Conservation (phyloP, 2,797 vertebrate species). For the Characodon lateralis region DNA sequence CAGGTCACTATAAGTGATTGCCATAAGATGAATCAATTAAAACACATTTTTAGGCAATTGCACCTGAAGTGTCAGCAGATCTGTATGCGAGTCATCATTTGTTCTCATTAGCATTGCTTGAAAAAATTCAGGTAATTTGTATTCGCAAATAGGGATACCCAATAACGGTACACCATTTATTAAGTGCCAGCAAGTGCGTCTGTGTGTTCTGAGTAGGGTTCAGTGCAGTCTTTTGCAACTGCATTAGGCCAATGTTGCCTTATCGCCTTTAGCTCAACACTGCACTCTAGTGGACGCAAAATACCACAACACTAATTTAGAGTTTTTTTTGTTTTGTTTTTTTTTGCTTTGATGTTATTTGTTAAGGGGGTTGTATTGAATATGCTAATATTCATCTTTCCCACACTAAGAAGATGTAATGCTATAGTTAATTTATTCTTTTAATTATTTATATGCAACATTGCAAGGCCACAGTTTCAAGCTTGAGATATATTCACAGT, state of each 20-base stretch:
- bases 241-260: constrained; percentile 51
- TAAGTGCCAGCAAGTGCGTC: constrained; percentile 39
- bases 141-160: constrained; percentile 75
- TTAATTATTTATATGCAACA: not conserved
- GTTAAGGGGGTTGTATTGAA: not conserved
- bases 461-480: too few species aligned
- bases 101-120: constrained; percentile 82
- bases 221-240: constrained; percentile 43
- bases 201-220: not conserved
- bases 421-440: not conserved
- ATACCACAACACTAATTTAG: constrained; percentile 20
- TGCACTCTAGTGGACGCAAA: constrained; percentile 69
- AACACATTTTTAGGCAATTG: constrained; percentile 69
- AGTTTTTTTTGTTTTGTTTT: not conserved
- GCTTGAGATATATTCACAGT: too few species aligned
- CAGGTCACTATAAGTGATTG: constrained; percentile 54
- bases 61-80: constrained; percentile 79
- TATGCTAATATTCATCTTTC: too few species aligned
- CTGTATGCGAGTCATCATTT: constrained; percentile 73
- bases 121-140: constrained; percentile 81
- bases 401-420: not conserved
- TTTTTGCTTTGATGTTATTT: not conserved
- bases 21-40: constrained; percentile 79
- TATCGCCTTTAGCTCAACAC: constrained; percentile 74
- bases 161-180: constrained; percentile 64